Conservation (phyloP, 2,113 vertebrate genomes). For the Tragulus kanchil region DNA sequence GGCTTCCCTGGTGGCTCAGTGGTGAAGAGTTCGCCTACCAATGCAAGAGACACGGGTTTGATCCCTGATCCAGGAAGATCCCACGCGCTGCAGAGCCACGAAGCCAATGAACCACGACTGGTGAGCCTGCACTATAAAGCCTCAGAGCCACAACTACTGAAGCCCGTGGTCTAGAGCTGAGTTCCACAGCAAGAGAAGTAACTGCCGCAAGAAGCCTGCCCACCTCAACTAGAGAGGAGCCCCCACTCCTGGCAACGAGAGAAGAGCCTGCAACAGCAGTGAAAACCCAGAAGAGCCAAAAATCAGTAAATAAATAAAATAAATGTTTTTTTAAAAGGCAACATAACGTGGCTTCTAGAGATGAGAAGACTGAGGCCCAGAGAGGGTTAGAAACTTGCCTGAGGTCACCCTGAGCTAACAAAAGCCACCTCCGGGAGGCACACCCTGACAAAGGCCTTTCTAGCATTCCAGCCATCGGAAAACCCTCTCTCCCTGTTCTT, state of each 20-base stretch:
- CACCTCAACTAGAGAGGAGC: neutral
- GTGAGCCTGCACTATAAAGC: neutral
- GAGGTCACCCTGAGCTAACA: neutral
- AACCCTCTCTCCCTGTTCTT: neutral
- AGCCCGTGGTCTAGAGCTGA: neutral
- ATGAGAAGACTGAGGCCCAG: neutral
- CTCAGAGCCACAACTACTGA: neutral
- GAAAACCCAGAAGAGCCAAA: neutral
- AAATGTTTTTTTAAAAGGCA: neutral
- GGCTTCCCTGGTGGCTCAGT: neutral
- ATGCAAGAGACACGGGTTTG: neutral
- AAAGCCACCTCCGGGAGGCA: neutral
- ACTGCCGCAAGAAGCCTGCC: neutral
- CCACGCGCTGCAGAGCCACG: neutral
- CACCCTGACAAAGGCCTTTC: neutral
- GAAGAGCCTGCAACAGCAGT: too few relatives aligned
- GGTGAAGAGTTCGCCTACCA: accelerated
- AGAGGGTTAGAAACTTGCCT: neutral
- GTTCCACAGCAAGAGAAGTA: neutral
- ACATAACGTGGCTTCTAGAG: neutral
- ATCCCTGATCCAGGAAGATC: neutral
- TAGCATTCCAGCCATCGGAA: neutral
- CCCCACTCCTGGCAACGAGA: too few relatives aligned
- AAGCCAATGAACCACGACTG: neutral
- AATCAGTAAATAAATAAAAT: neutral